Conservation (phyloP, 2,113 vertebrate species). For the Rhinoderma darwinii region DNA sequence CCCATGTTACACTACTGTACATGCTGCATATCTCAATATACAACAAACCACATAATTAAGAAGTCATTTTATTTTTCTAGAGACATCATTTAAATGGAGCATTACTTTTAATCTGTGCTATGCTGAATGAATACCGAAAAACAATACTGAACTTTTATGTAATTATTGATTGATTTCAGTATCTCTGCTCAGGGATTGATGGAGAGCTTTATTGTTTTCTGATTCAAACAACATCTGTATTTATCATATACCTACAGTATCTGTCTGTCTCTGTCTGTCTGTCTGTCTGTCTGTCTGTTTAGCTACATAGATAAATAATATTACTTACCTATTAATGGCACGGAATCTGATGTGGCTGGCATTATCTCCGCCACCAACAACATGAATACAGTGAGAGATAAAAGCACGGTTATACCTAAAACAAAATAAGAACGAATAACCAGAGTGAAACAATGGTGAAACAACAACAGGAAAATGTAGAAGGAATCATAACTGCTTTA, state of each 20-base stretch:
- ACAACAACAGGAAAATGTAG: not conserved
- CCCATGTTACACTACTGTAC: not conserved
- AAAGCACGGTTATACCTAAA: conserved; percentile 92
- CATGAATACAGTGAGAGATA: conserved; percentile 96
- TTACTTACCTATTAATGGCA: conserved; percentile 96
- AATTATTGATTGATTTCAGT: not conserved
- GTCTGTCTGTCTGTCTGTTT: not conserved
- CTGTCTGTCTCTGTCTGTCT: no score
- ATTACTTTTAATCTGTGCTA: not conserved
- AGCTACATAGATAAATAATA: conserved; percentile 21
- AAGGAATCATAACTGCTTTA: not conserved
- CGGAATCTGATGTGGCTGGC: conserved; percentile 94
- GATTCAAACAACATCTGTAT: not conserved
- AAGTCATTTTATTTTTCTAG: not conserved
- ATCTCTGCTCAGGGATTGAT: not conserved
- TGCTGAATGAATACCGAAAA: not conserved
- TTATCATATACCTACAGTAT: not conserved
- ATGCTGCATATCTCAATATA: no score
- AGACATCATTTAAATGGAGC: not conserved
- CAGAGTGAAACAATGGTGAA: not conserved
- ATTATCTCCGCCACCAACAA: conserved; percentile 94
- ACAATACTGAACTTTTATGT: not conserved
- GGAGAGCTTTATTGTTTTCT: not conserved
- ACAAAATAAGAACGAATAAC: conserved; percentile 58
- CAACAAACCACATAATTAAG: not conserved